Conservation (phyloP, 2,113 vertebrate species). For the Craseonycteris thonglongyai region DNA sequence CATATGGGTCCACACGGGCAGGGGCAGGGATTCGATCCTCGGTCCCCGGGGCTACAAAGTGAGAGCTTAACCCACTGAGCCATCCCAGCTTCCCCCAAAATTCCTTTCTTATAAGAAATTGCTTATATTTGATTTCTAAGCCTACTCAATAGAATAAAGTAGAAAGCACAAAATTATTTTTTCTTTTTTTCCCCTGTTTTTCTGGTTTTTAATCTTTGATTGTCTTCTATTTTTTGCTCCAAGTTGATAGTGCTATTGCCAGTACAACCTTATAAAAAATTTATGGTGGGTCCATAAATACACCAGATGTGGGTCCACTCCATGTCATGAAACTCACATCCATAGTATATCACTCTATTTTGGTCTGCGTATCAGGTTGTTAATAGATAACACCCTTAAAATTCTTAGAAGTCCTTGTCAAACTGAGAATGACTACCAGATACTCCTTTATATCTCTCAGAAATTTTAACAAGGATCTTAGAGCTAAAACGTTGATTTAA, state of each 20-base stretch:
- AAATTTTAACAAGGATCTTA: background rate
- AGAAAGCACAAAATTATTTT: background rate
- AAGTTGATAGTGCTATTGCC: background rate
- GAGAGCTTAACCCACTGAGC: too few relatives aligned
- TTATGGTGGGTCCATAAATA: background rate
- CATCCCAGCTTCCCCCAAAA: too few relatives aligned
- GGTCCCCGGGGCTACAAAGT: too few relatives aligned
- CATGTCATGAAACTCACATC: background rate
- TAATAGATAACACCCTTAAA: background rate
- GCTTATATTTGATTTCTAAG: background rate
- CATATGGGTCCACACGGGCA: too few relatives aligned
- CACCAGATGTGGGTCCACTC: background rate
- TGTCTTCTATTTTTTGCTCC: background rate
- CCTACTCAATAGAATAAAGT: background rate
- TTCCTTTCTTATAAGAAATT: background rate
- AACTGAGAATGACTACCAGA: background rate
- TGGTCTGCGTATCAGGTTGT: background rate
- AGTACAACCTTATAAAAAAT: background rate
- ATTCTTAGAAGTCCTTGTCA: background rate
- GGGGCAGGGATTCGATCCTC: too few relatives aligned
- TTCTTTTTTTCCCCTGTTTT: background rate
- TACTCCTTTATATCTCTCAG: background rate
- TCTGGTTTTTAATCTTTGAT: background rate
- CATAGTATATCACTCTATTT: background rate
- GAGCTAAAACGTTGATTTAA: background rate